phyloP scores from a whole-genome alignment of 2,888 invertebrate genomes.

The Microctonus aethiopoides region DNA sequence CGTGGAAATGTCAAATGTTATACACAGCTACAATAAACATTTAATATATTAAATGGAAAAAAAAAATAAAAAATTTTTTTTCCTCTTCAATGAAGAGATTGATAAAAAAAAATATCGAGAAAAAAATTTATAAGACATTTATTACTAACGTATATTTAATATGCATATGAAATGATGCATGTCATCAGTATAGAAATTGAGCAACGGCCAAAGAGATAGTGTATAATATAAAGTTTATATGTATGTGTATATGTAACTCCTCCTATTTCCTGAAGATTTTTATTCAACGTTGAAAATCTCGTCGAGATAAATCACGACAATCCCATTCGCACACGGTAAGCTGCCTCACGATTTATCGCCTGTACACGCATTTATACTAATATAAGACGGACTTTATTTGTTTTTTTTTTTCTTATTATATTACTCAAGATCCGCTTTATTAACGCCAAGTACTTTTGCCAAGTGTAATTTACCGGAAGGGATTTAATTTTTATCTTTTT shows the following conservation, averaged over 20 bases:
- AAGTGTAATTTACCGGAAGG: slow-evolving; percentile 10
- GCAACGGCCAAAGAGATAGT: slow-evolving; percentile 8
- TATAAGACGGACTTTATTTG: slow-evolving; percentile 19
- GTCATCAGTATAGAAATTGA: not conserved
- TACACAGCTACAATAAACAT: not conserved
- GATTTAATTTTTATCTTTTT: not conserved
- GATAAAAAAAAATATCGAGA: slow-evolving; percentile 1
- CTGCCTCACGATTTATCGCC: slow-evolving; percentile 48
- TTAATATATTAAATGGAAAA: not conserved
- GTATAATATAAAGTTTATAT: not conserved
- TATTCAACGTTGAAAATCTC: slow-evolving; percentile 51
- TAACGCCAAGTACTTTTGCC: slow-evolving; percentile 33
- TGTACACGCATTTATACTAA: slow-evolving; percentile 41
- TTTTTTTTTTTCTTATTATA: slow-evolving; percentile 33
- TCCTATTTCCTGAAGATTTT: slow-evolving; percentile 42
- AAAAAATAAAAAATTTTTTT: too few relatives aligned
- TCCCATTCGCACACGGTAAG: slow-evolving; percentile 45
- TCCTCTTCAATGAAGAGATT: too few relatives aligned
- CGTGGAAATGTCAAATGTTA: not conserved
- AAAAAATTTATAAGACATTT: not conserved
- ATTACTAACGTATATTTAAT: not conserved
- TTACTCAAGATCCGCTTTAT: slow-evolving; percentile 39
- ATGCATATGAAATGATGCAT: not conserved
- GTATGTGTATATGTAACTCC: not conserved
- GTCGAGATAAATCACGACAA: slow-evolving; percentile 53